Base-by-base conservation (phyloP, 1,140 invertebrate species). In the Drosophila oshimai region DNA sequence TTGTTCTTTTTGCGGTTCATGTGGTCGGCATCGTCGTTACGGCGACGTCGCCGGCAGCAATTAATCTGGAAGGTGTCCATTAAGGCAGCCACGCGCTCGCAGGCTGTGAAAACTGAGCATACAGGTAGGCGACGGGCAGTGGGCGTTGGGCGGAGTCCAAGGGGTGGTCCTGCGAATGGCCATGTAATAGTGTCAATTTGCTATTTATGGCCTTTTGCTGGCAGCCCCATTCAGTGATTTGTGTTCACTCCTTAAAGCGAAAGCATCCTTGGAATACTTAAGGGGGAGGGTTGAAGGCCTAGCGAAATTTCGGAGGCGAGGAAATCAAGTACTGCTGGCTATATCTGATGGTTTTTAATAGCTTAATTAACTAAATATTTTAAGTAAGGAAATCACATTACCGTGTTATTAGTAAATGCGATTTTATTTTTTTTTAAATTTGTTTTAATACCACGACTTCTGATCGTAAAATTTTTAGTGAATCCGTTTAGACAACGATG, bases 1-100 rank as follows among this genome's bases (percentile, higher is more conserved):
- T 87, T 87, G 81, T 87, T 87, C 81, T 87, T 87, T 87, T 87
- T 87, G 81, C 83, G 81, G 81, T 87, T 87, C 81, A 88, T 87
- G 81, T 87, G 80, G 80, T 64, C 49, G 73, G 51, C 77, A 42
- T 29, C 55, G 74, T 54, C 60, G 41, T 62, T 50, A 50, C 34
- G 17, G 41, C 50, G 33, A 33, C 41, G 47, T 58, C 36, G 53
- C 53, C 58, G 74, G 46, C 61, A 64, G 81, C 83, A 87, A 87
- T 87, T 87, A 87, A 87, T 87, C 78, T 81, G 68, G 68, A 87
- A 87, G 81, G 81, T 87, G 81, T 87, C 81, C 83, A 87, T 87
- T 87, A 87, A 81, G 73, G 73, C 81, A 74, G 34, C 57, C 76
- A 87, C 76, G 76, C 80, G 81, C 62, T 58, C 29, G 37, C 26